Conservation (phyloP, 2,797 vertebrate genomes). For the Chloroceryle inda region DNA sequence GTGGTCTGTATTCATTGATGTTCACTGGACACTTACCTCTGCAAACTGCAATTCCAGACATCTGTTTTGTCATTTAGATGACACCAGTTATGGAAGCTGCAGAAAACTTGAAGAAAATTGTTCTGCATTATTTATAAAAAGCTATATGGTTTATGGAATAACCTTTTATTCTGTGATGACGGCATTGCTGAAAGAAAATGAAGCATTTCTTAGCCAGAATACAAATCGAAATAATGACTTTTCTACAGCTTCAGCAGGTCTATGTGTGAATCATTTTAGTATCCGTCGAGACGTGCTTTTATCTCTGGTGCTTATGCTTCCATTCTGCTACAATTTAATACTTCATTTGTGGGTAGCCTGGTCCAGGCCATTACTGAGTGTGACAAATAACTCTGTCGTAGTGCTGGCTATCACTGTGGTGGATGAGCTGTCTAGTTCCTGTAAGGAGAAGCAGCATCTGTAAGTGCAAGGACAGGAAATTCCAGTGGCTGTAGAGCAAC, state of each 20-base stretch:
- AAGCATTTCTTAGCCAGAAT: constrained; percentile 10
- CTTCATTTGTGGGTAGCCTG: constrained; percentile 38
- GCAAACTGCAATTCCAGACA: neutral
- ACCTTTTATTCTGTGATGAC: neutral
- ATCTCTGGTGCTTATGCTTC: constrained; percentile 17
- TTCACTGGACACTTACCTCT: neutral
- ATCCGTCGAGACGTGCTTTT: constrained; percentile 29
- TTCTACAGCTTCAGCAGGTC: neutral
- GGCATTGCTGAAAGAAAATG: constrained; percentile 12
- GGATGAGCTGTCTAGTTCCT: neutral
- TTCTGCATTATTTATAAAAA: constrained; percentile 37
- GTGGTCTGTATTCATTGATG: neutral
- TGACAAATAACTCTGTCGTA: constrained; percentile 47
- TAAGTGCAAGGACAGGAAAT: constrained; percentile 31
- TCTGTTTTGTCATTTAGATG: constrained; percentile 14
- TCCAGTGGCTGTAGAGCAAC: constrained; percentile 17
- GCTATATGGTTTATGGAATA: neutral
- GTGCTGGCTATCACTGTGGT: neutral
- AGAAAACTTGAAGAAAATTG: constrained; percentile 16
- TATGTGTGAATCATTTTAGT: constrained; percentile 32
- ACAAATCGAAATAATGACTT: constrained; percentile 13
- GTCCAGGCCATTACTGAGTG: neutral
- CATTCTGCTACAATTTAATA: constrained; percentile 34
- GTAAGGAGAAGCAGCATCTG: neutral
- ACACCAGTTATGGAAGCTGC: neutral